phyloP scores from a whole-genome alignment of 1,140 invertebrate species.

The Cyclargus thomasi region DNA sequence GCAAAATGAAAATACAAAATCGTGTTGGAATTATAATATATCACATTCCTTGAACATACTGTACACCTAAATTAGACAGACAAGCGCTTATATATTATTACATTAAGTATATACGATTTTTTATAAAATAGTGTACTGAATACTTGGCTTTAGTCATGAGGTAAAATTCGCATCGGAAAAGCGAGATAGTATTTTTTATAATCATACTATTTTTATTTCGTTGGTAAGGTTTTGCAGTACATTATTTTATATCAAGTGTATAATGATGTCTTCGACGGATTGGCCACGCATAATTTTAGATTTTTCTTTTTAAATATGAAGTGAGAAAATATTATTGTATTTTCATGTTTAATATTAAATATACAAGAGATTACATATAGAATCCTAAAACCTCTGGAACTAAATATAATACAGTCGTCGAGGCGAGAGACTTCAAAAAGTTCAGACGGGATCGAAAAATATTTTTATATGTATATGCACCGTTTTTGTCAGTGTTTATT shows the following conservation, averaged over 20 bases:
- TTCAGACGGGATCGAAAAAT: slow-evolving; percentile 9
- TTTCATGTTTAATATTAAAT: not conserved
- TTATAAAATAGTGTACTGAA: slow-evolving; percentile 30
- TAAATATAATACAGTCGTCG: not conserved
- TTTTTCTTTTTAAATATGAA: slow-evolving; percentile 2
- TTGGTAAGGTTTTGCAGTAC: not conserved
- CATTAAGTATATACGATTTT: slow-evolving; percentile 34
- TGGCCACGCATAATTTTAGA: not conserved
- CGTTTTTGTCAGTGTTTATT: not conserved
- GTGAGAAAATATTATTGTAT: slow-evolving; percentile 10
- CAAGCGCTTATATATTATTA: slow-evolving; percentile 64
- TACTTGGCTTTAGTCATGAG: not conserved
- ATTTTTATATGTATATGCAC: slow-evolving; percentile 1
- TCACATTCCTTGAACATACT: slow-evolving; percentile 71
- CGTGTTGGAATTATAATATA: slow-evolving; percentile 70
- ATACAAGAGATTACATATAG: slow-evolving; percentile 7
- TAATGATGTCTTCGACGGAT: slow-evolving; percentile 9
- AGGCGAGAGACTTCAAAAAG: not conserved
- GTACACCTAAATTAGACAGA: slow-evolving; percentile 69
- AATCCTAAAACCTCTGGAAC: not conserved
- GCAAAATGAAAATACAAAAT: slow-evolving; percentile 54
- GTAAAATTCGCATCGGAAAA: not conserved
- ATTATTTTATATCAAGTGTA: not conserved
- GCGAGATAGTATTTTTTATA: not conserved
- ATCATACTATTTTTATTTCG: not conserved